A percentile compares a stretch with the other conserved stretches of the same genome.
These are phyloP conservation scores for Myodes glareolus DNA, from an alignment of 2,113 vertebrate species.

Conservation along the genomic window DNA sequence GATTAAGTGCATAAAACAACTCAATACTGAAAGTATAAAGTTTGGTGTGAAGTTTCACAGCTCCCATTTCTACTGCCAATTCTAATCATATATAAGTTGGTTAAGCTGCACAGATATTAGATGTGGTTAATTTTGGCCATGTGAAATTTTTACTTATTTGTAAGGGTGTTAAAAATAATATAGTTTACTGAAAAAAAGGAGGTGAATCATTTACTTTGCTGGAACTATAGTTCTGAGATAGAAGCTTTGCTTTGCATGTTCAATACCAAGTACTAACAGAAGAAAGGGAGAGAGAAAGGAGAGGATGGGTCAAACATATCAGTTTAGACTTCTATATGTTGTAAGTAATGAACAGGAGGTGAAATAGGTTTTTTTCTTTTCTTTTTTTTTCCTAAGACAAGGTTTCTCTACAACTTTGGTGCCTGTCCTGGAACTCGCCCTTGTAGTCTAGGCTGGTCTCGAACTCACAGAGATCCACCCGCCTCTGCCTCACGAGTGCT, in stretches of 20 bases:
- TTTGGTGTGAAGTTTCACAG: background rate
- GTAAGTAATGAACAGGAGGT: background rate
- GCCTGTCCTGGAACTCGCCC: no score
- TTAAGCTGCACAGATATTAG: background rate
- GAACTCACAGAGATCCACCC: no score
- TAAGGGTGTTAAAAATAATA: background rate
- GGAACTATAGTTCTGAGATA: background rate
- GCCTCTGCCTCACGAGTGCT: no score
- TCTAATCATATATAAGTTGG: background rate
- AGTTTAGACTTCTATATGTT: background rate
- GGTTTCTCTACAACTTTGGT: no score
- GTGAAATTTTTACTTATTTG: background rate
- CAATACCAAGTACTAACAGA: background rate
- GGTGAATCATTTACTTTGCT: background rate
- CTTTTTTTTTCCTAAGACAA: no score
- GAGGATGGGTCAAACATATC: background rate
- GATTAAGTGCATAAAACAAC: background rate
- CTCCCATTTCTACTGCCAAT: background rate
- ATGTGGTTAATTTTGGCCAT: background rate
- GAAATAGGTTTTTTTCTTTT: background rate
- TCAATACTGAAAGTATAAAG: background rate
- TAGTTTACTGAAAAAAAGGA: background rate
- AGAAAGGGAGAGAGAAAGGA: background rate
- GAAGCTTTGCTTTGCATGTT: background rate
- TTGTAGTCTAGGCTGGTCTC: no score